These are phyloP conservation scores for Halcyon badia DNA, from an alignment of 2,797 vertebrate species.

Conservation along the genomic window DNA sequence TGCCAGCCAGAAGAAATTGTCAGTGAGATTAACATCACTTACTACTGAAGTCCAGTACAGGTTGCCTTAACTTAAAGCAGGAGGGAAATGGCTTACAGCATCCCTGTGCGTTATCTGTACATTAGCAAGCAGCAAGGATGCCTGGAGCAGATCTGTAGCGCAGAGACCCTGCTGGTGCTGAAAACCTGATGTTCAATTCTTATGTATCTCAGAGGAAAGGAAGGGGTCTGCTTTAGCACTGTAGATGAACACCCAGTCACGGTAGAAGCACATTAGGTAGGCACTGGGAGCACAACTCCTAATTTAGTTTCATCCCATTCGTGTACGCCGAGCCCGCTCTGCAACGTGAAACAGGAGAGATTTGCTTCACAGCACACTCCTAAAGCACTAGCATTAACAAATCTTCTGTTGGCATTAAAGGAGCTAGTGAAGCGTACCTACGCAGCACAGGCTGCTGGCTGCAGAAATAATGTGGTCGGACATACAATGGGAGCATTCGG, in stretches of 20 bases:
- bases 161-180: neutral
- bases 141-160: neutral
- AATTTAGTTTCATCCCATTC: neutral
- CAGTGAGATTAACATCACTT: neutral
- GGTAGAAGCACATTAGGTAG: neutral
- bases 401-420: neutral
- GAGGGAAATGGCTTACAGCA: neutral
- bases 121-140: neutral
- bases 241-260: neutral
- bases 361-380: neutral
- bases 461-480: neutral
- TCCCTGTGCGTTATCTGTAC: neutral
- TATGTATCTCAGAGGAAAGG: neutral
- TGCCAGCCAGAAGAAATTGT: neutral
- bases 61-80: neutral
- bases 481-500: neutral
- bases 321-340: neutral
- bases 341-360: accelerated
- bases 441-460: neutral
- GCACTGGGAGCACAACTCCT: neutral
- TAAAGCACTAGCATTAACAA: neutral
- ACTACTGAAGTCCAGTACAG: neutral
- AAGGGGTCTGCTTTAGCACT: neutral
- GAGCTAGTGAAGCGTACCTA: neutral
- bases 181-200: neutral